These are phyloP conservation scores for Nestor notabilis DNA, from an alignment of 2,113 vertebrate genomes.

Conservation along the genomic window DNA sequence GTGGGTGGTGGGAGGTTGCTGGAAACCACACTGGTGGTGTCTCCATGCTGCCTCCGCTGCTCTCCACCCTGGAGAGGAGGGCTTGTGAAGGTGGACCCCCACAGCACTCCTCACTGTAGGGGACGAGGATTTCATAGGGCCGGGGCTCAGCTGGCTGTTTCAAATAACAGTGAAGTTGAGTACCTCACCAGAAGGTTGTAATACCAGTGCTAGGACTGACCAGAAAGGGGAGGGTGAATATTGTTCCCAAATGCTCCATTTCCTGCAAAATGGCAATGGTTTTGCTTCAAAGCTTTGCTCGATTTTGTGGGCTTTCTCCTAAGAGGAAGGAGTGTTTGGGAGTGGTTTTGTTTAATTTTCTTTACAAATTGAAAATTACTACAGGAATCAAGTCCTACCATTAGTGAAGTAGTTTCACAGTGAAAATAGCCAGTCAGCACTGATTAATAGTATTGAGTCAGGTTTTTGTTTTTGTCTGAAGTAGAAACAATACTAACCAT, in stretches of 20 bases:
- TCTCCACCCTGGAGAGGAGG: background rate
- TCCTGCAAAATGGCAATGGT: background rate
- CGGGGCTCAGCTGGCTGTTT: background rate
- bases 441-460: background rate
- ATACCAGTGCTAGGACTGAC: background rate
- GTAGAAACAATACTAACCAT: background rate
- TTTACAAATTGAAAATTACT: background rate
- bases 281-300: background rate
- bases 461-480: background rate
- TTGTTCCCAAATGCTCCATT: background rate
- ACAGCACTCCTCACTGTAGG: background rate
- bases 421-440: background rate
- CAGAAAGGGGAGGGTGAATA: background rate
- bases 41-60: background rate
- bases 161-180: fast-evolving
- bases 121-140: background rate
- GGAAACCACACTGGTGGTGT: background rate
- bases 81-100: background rate
- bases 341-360: background rate
- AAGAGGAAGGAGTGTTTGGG: background rate
- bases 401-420: background rate
- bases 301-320: background rate
- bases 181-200: background rate
- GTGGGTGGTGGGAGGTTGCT: background rate
- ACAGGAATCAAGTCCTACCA: fast-evolving